Evolutionary conservation across 2,888 invertebrate genomes (phyloP).

Genomic region (Melanargia galathea): DNA sequence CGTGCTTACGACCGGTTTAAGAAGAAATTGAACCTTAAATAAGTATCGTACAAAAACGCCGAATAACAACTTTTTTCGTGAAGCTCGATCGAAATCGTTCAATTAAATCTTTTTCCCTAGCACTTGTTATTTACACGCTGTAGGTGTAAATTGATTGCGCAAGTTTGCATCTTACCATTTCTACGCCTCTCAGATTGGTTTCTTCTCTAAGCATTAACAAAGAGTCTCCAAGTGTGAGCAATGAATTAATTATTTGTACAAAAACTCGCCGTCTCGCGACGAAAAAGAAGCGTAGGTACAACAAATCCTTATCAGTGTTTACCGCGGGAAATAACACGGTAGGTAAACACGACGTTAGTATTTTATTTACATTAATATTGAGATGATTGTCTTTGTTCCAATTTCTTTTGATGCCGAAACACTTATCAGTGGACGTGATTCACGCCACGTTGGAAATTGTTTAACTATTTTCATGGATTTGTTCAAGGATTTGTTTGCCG

Average conservation of each 20-base stretch:
- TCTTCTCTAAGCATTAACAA: slow-evolving; percentile 10
- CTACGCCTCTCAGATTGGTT: slow-evolving; percentile 2
- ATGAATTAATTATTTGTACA: not conserved
- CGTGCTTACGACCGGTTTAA: slow-evolving; percentile 39
- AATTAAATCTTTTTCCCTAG: slow-evolving; percentile 8
- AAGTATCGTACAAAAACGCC: slow-evolving; percentile 21
- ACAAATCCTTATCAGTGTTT: slow-evolving; percentile 11
- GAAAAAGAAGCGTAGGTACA: slow-evolving; percentile 7
- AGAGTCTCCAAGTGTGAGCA: not conserved
- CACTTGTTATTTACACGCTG: not conserved
- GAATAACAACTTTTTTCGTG: slow-evolving; percentile 4
- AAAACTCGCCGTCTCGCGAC: not conserved
- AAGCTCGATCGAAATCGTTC: slow-evolving; percentile 9
- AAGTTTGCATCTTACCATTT: not conserved
- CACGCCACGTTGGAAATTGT: slow-evolving; percentile 7
- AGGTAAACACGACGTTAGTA: slow-evolving; percentile 8
- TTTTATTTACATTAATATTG: slow-evolving; percentile 11
- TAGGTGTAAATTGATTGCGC: slow-evolving; percentile 2
- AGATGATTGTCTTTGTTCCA: slow-evolving; percentile 15
- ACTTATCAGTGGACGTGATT: slow-evolving; percentile 12
- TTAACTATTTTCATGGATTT: not conserved
- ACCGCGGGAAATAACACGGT: not conserved
- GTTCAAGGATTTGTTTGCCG: too few relatives aligned
- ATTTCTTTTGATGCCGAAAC: not conserved
- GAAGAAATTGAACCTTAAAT: slow-evolving; percentile 42